Conservation (phyloP, 2,888 invertebrate species). For the Rapana venosa region DNA sequence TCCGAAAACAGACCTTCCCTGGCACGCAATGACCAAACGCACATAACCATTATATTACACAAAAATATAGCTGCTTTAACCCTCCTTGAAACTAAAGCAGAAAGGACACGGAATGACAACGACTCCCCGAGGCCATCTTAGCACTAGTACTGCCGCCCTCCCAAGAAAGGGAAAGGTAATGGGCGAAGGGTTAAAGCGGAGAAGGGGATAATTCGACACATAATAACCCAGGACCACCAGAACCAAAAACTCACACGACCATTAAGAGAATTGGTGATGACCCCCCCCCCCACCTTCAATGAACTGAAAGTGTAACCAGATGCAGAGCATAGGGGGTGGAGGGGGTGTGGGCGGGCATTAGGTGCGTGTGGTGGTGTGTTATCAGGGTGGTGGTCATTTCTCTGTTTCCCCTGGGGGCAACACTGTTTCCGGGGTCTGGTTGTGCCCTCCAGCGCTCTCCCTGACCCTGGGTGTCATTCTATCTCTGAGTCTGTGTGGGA, state of each 20-base stretch:
- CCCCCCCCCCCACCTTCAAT: background rate
- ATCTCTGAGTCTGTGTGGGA: background rate
- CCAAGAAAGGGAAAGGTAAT: background rate
- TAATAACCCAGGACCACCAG: background rate
- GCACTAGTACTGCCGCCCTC: background rate
- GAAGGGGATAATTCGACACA: constrained; percentile 28
- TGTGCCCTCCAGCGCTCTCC: background rate
- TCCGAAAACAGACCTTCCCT: background rate
- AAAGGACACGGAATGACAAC: background rate
- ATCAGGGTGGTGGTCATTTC: background rate
- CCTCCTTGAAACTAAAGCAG: background rate
- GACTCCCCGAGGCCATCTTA: constrained; percentile 2
- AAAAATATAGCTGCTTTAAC: too few species aligned
- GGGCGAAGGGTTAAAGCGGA: background rate
- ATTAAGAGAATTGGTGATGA: constrained; percentile 24
- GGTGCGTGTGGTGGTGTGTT: background rate
- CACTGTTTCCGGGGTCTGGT: background rate
- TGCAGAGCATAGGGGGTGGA: background rate
- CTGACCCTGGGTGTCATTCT: background rate
- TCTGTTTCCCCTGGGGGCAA: background rate
- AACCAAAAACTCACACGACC: background rate
- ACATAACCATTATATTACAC: too few species aligned
- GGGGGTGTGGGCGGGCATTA: background rate
- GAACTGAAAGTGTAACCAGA: constrained; percentile 26
- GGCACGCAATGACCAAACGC: background rate